Percentiles rank a stretch among this genome's conserved stretches.
These are phyloP conservation scores for Gymnoscelis rufifasciata DNA, from an alignment of 2,888 invertebrate genomes.

Conservation along the genomic window DNA sequence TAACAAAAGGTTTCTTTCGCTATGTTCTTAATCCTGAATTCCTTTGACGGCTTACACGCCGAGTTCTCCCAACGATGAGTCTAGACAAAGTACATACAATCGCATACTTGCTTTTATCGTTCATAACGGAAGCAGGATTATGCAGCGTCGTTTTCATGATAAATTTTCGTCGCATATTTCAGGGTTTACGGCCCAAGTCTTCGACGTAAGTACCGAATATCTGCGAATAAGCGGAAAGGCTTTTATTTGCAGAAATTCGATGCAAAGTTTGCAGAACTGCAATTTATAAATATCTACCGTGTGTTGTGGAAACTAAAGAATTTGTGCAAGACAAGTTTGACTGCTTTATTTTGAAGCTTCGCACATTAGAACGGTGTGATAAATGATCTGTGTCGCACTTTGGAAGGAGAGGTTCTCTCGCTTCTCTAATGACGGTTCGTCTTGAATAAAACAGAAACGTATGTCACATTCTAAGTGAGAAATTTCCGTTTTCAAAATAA, in stretches of 20 bases:
- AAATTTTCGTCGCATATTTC: slow-evolving; percentile 17
- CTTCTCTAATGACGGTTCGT: no score
- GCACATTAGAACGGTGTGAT: no score
- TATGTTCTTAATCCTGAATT: neutral
- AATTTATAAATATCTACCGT: neutral
- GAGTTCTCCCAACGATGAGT: slow-evolving; percentile 14
- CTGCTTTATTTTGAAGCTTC: no score
- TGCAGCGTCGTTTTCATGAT: slow-evolving; percentile 17
- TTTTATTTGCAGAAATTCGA: slow-evolving; percentile 2
- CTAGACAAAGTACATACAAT: slow-evolving; percentile 10
- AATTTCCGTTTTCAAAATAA: no score
- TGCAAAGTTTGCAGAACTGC: slow-evolving; percentile 3
- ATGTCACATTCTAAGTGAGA: no score
- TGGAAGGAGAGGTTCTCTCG: no score
- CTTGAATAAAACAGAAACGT: no score
- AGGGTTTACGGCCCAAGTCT: slow-evolving; percentile 15
- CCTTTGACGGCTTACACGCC: slow-evolving; percentile 10
- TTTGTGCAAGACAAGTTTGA: no score
- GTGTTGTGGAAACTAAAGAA: no score
- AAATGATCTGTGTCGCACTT: no score
- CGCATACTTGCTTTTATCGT: slow-evolving; percentile 14
- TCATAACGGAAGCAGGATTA: slow-evolving; percentile 12
- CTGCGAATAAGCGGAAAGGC: neutral
- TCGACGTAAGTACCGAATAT: neutral
- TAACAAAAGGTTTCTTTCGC: neutral